These are phyloP conservation scores for Halisarca cf. caerulea DNA, from an alignment of 37 sponge, comb jelly and placozoan genomes.

Conservation along the genomic window DNA sequence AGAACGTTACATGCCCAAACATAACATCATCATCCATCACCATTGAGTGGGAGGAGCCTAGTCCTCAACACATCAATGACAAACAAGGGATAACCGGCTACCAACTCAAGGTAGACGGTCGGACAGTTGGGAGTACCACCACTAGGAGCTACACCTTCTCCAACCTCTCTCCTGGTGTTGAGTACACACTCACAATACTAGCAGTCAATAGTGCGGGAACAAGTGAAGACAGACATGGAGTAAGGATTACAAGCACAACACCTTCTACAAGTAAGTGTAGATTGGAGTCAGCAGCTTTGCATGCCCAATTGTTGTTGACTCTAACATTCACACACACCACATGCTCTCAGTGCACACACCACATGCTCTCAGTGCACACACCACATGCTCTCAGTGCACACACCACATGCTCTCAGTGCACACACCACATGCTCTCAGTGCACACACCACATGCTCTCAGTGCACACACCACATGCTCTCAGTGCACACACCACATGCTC, in stretches of 20 bases:
- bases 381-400: too few relatives aligned
- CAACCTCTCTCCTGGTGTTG: neutral
- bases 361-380: too few relatives aligned
- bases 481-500: too few relatives aligned
- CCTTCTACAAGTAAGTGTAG: neutral
- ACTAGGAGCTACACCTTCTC: neutral
- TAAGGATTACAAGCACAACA: neutral
- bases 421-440: too few relatives aligned
- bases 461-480: too few relatives aligned
- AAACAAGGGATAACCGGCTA: neutral
- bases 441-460: too few relatives aligned
- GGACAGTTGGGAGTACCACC: neutral
- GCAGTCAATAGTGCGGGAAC: neutral
- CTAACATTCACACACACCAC: too few relatives aligned
- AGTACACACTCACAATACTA: neutral
- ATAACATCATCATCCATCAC: neutral
- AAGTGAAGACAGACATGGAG: neutral
- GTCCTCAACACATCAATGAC: neutral
- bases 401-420: too few relatives aligned
- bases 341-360: too few relatives aligned
- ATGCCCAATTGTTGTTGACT: too few relatives aligned
- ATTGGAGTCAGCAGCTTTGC: too few relatives aligned
- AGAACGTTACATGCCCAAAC: neutral
- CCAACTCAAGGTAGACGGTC: neutral
- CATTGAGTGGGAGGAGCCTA: neutral